Base-by-base conservation (phyloP, 2,113 vertebrate genomes). In the Triplophysa rosa region DNA sequence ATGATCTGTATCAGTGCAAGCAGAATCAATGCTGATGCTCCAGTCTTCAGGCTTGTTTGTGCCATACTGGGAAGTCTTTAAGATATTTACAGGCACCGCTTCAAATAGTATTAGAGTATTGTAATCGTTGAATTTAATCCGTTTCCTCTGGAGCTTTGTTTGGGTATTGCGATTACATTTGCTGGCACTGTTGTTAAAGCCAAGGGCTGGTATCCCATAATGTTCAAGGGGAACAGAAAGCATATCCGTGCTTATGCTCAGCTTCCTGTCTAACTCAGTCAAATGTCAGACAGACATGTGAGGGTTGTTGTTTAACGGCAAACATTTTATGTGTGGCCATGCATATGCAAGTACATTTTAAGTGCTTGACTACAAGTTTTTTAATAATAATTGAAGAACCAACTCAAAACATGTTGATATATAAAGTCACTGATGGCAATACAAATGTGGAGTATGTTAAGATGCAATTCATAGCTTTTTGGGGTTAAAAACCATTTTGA, bases 1-100 rank as follows among this genome's bases (percentile, higher is more conserved):
- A 91, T 93, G 90, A 93, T 92, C 87, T 87, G 87, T 91, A 91
- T 90, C 88, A 87, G 87, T 89, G 87, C 90, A 89, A 88, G 88
- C 88, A 86, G 87, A 89, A 91, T 92, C 89, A 23, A 87, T 90
- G 84, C 80, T 67, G 82, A 86, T 88, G 87, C 85, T 90, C 86
- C 82, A 86, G 24, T 81, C 86, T 89, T 82, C 88, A 86, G 85
- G 86, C 85, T 88, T 90, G 84, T 87, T 87, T 89, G 84, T 85
- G 80, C 84, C 84, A 86, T 71, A 81, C 75, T 54, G 1, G 74
- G 66, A 42, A 59, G 56, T 69, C 79, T 75, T 86, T 87, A 86
- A 88, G 71, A 86, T 90, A 83, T 86, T 56, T 80, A 82, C 62
- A 84, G 56, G 75, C 78, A 85, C 61, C 72, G 2, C 76, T 83